phyloP scores from a whole-genome alignment of 2,888 invertebrate species.

The Pycnomerus fuliginosus region DNA sequence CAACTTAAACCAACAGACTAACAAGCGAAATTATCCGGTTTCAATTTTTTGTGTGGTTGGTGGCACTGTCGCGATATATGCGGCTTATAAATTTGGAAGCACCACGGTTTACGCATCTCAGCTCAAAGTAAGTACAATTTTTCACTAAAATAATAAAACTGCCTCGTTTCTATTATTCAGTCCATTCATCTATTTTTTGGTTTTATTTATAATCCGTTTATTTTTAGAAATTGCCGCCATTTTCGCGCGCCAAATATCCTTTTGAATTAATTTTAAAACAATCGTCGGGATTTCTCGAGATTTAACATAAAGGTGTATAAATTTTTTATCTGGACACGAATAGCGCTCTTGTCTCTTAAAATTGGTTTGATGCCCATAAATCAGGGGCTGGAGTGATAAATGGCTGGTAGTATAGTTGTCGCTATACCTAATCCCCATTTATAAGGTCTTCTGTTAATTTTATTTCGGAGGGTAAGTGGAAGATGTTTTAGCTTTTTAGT shows the following conservation, averaged over 20 bases:
- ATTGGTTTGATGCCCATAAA: slow-evolving; percentile 15
- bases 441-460: slow-evolving; percentile 13
- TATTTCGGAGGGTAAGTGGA: slow-evolving; percentile 13
- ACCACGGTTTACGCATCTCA: slow-evolving; percentile 58
- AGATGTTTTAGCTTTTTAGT: no score
- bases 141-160: slow-evolving; percentile 1
- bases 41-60: slow-evolving; percentile 43
- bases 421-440: slow-evolving; percentile 13
- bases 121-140: slow-evolving; percentile 50
- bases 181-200: no score
- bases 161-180: no score
- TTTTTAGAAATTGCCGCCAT: no score
- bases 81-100: slow-evolving; percentile 53
- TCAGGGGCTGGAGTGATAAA: slow-evolving; percentile 10
- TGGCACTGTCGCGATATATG: slow-evolving; percentile 52
- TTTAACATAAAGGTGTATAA: no score
- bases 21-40: slow-evolving; percentile 14
- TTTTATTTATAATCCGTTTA: no score
- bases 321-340: slow-evolving; percentile 11
- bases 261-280: no score
- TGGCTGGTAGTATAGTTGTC: slow-evolving; percentile 16
- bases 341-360: slow-evolving; percentile 9
- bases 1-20: slow-evolving; percentile 5
- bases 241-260: no score
- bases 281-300: no score